These are phyloP conservation scores for Acanthurus leucopareius DNA, from an alignment of 2,797 vertebrate genomes.

Conservation along the genomic window DNA sequence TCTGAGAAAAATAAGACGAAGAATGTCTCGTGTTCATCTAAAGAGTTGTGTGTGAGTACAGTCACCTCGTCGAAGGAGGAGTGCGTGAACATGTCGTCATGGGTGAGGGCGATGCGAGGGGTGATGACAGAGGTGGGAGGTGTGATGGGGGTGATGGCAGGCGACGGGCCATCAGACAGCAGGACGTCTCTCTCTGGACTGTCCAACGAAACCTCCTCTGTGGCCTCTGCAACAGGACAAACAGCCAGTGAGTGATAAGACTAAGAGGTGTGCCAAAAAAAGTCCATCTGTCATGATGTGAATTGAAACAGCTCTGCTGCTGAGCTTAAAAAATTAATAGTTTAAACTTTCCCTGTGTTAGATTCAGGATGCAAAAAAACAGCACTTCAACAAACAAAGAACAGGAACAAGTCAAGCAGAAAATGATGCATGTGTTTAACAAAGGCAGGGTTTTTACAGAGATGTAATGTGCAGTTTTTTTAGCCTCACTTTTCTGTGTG, in stretches of 20 bases:
- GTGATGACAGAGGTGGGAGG: constrained; percentile 91
- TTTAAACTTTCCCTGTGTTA: neutral
- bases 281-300: neutral
- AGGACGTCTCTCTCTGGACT: constrained; percentile 94
- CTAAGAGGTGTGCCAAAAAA: neutral
- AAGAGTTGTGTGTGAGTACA: neutral
- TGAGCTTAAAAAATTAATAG: too few relatives aligned
- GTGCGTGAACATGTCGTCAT: constrained; percentile 91
- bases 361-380: neutral
- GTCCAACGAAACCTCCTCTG: constrained; percentile 97
- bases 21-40: too few relatives aligned
- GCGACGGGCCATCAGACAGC: constrained; percentile 93
- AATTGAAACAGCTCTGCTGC: neutral
- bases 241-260: neutral
- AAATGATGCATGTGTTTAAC: neutral
- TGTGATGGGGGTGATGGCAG: constrained; percentile 94
- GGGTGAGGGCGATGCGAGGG: constrained; percentile 86
- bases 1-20: too few relatives aligned
- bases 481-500: neutral
- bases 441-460: too few relatives aligned
- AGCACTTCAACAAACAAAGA: neutral
- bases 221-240: constrained; percentile 87
- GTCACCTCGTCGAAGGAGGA: constrained; percentile 93
- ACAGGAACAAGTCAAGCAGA: too few relatives aligned
- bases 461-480: neutral